Evolutionary conservation across 2,797 vertebrate species (phyloP).

Genomic region (Cyclopterus lumpus): DNA sequence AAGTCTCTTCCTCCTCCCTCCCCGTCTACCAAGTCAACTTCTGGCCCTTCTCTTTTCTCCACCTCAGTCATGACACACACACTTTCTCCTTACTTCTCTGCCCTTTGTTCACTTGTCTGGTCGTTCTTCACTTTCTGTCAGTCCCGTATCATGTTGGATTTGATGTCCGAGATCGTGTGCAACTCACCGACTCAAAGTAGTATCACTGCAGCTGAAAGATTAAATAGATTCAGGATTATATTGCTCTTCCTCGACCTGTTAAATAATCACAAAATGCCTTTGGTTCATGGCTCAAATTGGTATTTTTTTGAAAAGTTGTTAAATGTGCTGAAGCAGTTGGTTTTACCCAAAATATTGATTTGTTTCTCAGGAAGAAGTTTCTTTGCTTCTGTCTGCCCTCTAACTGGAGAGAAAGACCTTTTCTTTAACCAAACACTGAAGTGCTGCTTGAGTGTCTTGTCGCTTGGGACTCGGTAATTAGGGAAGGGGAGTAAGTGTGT

Average conservation of each 20-base stretch:
- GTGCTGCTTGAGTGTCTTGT: conserved; percentile 58
- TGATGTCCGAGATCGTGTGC: background rate
- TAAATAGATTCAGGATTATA: background rate
- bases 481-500: conserved; percentile 43
- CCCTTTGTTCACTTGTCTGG: background rate
- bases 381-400: conserved; percentile 17
- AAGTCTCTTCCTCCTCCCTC: conserved; percentile 64
- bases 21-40: conserved; percentile 39
- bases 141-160: background rate
- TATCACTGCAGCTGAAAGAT: background rate
- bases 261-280: background rate
- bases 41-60: conserved; percentile 56
- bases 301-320: background rate
- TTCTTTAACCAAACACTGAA: conserved; percentile 43
- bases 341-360: background rate
- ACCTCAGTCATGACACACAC: conserved; percentile 18
- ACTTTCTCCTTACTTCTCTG: conserved; percentile 12
- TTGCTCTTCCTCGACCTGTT: background rate
- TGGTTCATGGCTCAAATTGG: background rate
- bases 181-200: background rate
- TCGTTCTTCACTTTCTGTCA: background rate
- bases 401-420: conserved; percentile 50
- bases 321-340: background rate
- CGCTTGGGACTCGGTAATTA: conserved; percentile 52
- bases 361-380: background rate